phyloP scores from a whole-genome alignment of 2,888 invertebrate genomes.

The Plagodis pulveraria region DNA sequence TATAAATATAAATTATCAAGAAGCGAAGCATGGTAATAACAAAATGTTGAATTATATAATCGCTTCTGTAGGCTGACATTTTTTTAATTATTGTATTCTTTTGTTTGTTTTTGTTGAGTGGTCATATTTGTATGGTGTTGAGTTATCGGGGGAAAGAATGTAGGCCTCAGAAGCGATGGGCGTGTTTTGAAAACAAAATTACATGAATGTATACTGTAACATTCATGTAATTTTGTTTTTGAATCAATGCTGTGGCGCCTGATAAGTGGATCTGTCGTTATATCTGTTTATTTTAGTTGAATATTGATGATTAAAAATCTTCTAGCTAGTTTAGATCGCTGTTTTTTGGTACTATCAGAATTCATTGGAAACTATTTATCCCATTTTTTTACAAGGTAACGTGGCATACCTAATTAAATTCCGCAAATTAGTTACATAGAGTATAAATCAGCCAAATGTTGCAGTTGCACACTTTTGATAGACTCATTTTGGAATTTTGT shows the following conservation, averaged over 20 bases:
- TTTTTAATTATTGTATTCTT: slow-evolving; percentile 10
- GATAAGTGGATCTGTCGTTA: slow-evolving; percentile 21
- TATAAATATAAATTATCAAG: slow-evolving; percentile 23
- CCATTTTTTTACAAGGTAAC: no score
- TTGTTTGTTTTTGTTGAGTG: slow-evolving; percentile 29
- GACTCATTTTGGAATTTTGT: no score
- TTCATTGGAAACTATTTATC: no score
- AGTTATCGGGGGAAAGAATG: slow-evolving; percentile 26
- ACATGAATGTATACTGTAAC: background rate
- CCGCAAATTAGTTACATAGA: no score
- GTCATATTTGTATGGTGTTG: slow-evolving; percentile 19
- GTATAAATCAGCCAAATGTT: no score
- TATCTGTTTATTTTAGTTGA: background rate
- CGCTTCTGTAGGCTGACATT: slow-evolving; percentile 32
- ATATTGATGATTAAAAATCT: background rate
- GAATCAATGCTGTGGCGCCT: slow-evolving; percentile 14
- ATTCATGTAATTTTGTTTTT: slow-evolving; percentile 10
- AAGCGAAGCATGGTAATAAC: slow-evolving; percentile 9
- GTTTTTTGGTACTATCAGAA: no score
- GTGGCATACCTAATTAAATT: no score
- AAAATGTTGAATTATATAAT: slow-evolving; percentile 16
- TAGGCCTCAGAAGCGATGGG: slow-evolving; percentile 23
- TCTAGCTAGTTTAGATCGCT: no score
- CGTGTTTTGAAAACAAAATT: slow-evolving; percentile 14
- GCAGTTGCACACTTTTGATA: no score